Conservation (phyloP, 2,113 vertebrate genomes). For the Neolamprologus sp. region DNA sequence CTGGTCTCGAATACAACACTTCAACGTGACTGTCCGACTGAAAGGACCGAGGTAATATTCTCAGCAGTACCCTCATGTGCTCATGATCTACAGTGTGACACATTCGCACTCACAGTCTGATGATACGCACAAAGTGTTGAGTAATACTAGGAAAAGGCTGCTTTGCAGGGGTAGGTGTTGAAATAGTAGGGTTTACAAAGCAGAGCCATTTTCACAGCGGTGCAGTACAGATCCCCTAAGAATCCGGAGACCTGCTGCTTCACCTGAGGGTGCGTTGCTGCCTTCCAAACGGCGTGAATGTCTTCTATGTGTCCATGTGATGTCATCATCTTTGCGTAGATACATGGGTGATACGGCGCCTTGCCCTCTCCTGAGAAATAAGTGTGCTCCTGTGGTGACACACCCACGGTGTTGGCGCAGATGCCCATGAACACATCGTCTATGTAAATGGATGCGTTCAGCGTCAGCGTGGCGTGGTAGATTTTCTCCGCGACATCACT, state of each 20-base stretch:
- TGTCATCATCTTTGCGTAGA: slow-evolving; percentile 93
- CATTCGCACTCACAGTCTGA: neutral
- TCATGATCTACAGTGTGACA: neutral
- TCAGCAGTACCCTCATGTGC: neutral
- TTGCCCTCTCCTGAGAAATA: slow-evolving; percentile 93
- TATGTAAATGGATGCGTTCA: slow-evolving; percentile 89
- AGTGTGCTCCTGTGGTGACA: slow-evolving; percentile 81
- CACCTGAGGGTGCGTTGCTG: slow-evolving; percentile 78
- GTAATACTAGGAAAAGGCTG: slow-evolving; percentile 78
- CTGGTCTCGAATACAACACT: neutral
- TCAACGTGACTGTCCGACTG: neutral
- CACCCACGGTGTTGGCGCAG: slow-evolving; percentile 82
- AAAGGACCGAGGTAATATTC: slow-evolving; percentile 43
- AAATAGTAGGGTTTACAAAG: slow-evolving; percentile 76
- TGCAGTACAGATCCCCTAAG: slow-evolving; percentile 81
- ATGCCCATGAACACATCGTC: slow-evolving; percentile 98
- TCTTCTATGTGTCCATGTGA: slow-evolving; percentile 89
- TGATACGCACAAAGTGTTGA: neutral
- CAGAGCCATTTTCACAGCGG: slow-evolving; percentile 75
- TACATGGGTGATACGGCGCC: slow-evolving; percentile 84
- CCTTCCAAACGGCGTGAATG: slow-evolving; percentile 81
- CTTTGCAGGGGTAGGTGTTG: slow-evolving; percentile 83
- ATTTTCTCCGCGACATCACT: slow-evolving; percentile 82
- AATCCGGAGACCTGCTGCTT: slow-evolving; percentile 72
- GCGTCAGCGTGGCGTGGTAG: slow-evolving; percentile 81